Conservation (phyloP, 2,888 invertebrate species). For the Chymomyza fuscimana region DNA sequence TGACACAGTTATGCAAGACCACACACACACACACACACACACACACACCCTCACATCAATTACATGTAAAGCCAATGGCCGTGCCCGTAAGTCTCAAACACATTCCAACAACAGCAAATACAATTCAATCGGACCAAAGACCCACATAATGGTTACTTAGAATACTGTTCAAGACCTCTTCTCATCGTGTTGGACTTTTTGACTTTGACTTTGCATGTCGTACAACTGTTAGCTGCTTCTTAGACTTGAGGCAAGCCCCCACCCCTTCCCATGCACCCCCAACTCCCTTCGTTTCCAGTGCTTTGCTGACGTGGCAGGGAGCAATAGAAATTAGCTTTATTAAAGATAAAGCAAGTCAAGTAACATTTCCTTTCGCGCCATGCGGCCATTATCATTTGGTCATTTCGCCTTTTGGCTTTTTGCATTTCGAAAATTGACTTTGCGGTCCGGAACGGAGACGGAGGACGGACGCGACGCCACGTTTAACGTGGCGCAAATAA, state of each 20-base stretch:
- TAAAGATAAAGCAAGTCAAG: conserved; percentile 61
- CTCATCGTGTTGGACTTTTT: neutral
- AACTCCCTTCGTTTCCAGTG: too few species aligned
- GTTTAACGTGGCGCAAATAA: conserved; percentile 49
- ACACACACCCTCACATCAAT: conserved; percentile 29
- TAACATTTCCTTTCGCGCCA: conserved; percentile 54
- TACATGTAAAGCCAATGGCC: conserved; percentile 28
- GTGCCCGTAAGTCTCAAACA: neutral
- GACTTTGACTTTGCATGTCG: conserved; percentile 59
- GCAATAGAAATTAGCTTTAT: conserved; percentile 69
- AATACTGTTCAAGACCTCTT: neutral
- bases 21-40: conserved; percentile 21
- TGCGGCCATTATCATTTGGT: conserved; percentile 47
- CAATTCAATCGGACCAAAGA: neutral
- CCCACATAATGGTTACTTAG: neutral
- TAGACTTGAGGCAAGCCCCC: neutral
- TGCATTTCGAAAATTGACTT: conserved; percentile 61
- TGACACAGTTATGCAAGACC: conserved; percentile 8
- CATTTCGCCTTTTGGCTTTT: conserved; percentile 17
- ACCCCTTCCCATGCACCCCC: neutral
- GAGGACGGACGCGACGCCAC: too few species aligned
- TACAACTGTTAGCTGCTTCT: conserved; percentile 57
- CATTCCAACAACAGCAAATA: neutral
- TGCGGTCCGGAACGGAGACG: neutral
- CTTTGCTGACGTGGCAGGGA: conserved; percentile 15